A percentile compares a stretch with the other conserved stretches of the same genome.
Evolutionary conservation across 2,797 vertebrate genomes (phyloP).

Genomic region (Eidolon dupreanum): DNA sequence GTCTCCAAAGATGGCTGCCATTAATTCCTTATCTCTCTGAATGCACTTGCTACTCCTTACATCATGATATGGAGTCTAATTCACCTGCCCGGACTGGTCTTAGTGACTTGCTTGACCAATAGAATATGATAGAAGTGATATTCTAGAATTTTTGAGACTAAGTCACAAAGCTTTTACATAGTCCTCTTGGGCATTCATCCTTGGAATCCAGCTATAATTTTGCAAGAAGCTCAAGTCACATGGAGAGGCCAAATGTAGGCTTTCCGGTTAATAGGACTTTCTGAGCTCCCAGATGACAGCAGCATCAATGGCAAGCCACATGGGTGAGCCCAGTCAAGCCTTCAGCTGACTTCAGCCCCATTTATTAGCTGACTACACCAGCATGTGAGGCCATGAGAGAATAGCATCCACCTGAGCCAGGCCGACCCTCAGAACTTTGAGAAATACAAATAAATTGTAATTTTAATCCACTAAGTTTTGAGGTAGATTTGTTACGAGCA

Average conservation of each 20-base stretch:
- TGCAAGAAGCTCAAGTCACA: background rate
- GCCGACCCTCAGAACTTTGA: background rate
- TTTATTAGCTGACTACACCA: background rate
- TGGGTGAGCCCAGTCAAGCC: background rate
- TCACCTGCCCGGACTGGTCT: background rate
- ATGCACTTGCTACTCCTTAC: background rate
- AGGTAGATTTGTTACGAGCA: background rate
- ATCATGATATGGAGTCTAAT: background rate
- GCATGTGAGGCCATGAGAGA: background rate
- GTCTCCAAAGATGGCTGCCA: background rate
- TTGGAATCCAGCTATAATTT: background rate
- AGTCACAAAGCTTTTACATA: background rate
- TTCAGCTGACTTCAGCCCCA: background rate
- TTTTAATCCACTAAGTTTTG: background rate
- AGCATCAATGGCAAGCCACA: background rate
- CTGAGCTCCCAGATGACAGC: background rate
- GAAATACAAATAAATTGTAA: background rate
- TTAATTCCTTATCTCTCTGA: background rate
- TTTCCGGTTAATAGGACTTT: background rate
- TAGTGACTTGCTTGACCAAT: background rate
- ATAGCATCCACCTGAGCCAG: background rate
- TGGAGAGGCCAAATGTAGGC: background rate
- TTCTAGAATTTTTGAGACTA: background rate
- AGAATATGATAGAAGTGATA: background rate
- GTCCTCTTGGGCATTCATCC: background rate